Conservation (phyloP, 2,113 vertebrate species). For the Chascanopsetta lugubris region DNA sequence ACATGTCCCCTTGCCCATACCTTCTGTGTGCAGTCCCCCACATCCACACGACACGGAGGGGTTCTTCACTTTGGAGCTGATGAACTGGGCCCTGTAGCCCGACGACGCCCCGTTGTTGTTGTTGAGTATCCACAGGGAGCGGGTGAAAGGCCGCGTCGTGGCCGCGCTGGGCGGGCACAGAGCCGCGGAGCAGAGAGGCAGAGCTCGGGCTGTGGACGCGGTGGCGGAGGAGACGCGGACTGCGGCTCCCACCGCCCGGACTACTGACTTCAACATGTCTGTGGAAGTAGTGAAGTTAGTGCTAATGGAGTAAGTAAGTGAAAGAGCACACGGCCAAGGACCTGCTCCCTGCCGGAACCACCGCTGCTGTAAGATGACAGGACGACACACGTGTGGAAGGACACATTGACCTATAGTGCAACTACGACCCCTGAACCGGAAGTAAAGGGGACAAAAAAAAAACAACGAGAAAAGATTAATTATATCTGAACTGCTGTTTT, state of each 20-base stretch:
- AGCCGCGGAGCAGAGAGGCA: conserved; percentile 60
- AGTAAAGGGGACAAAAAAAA: too few species aligned
- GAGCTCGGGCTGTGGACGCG: conserved; percentile 47
- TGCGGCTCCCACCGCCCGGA: conserved; percentile 70
- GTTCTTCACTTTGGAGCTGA: conserved; percentile 63
- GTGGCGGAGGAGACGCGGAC: conserved; percentile 68
- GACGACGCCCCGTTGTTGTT: conserved; percentile 63
- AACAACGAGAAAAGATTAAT: too few species aligned
- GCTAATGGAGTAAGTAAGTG: background rate
- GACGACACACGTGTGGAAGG: conserved; percentile 83
- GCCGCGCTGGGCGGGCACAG: conserved; percentile 59
- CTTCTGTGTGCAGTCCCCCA: conserved; percentile 91
- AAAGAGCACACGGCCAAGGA: background rate
- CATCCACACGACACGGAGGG: conserved; percentile 85
- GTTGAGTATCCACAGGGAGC: conserved; percentile 83
- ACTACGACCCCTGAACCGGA: conserved; percentile 75
- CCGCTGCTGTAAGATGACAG: conserved; percentile 3
- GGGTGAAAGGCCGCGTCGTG: conserved; percentile 75
- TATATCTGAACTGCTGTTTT: too few species aligned
- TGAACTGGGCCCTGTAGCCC: conserved; percentile 72
- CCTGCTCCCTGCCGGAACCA: background rate
- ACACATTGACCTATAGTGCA: conserved; percentile 80
- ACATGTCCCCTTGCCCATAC: conserved; percentile 56
- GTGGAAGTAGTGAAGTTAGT: background rate
- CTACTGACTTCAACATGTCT: conserved; percentile 77